phyloP scores from a whole-genome alignment of 2,888 invertebrate genomes.

The Agrenia bidenticulata region DNA sequence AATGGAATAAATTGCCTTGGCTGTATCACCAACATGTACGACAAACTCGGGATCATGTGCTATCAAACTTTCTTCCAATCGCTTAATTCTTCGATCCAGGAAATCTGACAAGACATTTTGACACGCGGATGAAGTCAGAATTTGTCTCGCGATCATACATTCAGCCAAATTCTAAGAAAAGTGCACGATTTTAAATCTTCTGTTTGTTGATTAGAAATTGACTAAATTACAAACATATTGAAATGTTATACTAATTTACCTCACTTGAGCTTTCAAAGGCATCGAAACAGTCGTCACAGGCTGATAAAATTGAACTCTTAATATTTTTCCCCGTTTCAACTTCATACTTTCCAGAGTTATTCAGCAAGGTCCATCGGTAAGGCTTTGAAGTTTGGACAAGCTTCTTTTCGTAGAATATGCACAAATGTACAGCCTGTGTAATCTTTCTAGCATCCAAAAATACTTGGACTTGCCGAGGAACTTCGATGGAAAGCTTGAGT shows the following conservation, averaged over 20 bases:
- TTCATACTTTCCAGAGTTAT: conserved; percentile 24
- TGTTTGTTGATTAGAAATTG: too few species aligned
- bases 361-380: conserved; percentile 41
- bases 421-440: conserved; percentile 44
- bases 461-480: conserved; percentile 42
- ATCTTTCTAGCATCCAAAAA: conserved; percentile 36
- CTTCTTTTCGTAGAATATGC: conserved; percentile 30
- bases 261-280: conserved; percentile 31
- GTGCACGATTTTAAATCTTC: not conserved
- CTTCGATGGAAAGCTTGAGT: conserved; percentile 44
- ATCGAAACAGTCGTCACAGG: conserved; percentile 34
- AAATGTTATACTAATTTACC: conserved; percentile 31
- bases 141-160: conserved; percentile 40
- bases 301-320: conserved; percentile 26
- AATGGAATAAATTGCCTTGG: conserved; percentile 39
- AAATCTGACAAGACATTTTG: conserved; percentile 34
- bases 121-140: conserved; percentile 27
- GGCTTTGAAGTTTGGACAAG: conserved; percentile 23
- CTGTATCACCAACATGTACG: conserved; percentile 30
- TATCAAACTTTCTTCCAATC: conserved; percentile 21
- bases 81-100: conserved; percentile 33
- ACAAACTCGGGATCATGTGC: conserved; percentile 27
- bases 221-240: too few species aligned
- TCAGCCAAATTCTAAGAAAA: conserved; percentile 47
- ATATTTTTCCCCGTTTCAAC: conserved; percentile 26